Evolutionary conservation across 2,888 invertebrate species (phyloP).

Genomic region (Teinopalpus imperialis): DNA sequence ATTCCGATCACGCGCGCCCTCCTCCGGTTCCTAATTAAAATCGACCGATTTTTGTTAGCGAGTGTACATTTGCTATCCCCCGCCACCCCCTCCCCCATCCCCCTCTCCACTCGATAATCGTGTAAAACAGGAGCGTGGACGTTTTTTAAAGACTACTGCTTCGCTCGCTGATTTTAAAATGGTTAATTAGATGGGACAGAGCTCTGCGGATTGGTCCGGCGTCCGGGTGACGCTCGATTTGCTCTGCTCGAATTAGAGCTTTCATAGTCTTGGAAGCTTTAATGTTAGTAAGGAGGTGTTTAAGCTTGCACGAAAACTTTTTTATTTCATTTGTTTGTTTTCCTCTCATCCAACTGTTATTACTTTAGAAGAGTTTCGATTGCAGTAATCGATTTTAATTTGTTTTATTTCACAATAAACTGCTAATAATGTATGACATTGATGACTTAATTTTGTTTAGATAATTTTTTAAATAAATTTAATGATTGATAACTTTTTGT

Average conservation of each 20-base stretch:
- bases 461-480: too few relatives aligned
- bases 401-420: too few relatives aligned
- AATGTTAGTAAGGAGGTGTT: not conserved
- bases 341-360: too few relatives aligned
- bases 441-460: too few relatives aligned
- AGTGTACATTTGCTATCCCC: slow-evolving; percentile 57
- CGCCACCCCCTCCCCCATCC: slow-evolving; percentile 14
- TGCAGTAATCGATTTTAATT: too few relatives aligned
- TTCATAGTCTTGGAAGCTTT: slow-evolving; percentile 8
- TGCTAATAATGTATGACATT: too few relatives aligned
- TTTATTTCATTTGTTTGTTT: too few relatives aligned
- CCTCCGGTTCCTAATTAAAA: slow-evolving; percentile 72
- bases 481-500: too few relatives aligned
- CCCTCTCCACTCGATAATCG: slow-evolving; percentile 37
- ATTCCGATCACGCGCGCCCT: slow-evolving; percentile 68
- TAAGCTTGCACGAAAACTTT: not conserved
- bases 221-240: slow-evolving; percentile 24
- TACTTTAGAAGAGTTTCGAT: too few relatives aligned
- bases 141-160: slow-evolving; percentile 40
- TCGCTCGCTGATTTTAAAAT: slow-evolving; percentile 41
- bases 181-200: slow-evolving; percentile 36
- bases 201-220: slow-evolving; percentile 15
- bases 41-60: slow-evolving; percentile 75
- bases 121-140: slow-evolving; percentile 41
- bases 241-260: slow-evolving; percentile 16